Conservation (phyloP, 1,140 invertebrate species). For the Drosophila ambigua region DNA sequence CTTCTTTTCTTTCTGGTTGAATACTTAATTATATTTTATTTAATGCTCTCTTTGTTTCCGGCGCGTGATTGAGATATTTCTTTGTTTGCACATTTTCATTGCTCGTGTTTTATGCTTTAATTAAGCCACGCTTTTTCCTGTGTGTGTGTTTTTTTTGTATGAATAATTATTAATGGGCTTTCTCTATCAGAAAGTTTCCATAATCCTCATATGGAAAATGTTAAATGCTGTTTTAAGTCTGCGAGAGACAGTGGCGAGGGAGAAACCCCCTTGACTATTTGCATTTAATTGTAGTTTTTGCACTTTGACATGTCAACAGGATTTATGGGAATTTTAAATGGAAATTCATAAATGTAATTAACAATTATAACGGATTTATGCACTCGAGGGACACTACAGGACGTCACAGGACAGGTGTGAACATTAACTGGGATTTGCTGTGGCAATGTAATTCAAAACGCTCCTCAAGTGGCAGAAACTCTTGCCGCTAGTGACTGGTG, state of each 20-base stretch:
- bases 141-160: slow-evolving; percentile 6
- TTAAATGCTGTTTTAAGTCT: slow-evolving; percentile 10
- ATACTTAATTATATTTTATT: slow-evolving; percentile 47
- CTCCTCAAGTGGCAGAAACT: slow-evolving; percentile 4
- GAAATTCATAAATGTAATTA: slow-evolving; percentile 34
- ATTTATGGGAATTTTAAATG: slow-evolving; percentile 31
- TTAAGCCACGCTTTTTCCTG: slow-evolving; percentile 34
- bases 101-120: slow-evolving; percentile 30
- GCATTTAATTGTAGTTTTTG: slow-evolving; percentile 60
- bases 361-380: slow-evolving; percentile 48
- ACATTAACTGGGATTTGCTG: slow-evolving; percentile 9
- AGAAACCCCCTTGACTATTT: slow-evolving; percentile 46
- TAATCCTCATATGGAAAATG: slow-evolving; percentile 29
- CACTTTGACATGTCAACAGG: slow-evolving; percentile 34
- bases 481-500: slow-evolving; percentile 7
- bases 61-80: slow-evolving; percentile 11
- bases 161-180: slow-evolving; percentile 30
- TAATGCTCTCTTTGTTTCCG: slow-evolving; percentile 33
- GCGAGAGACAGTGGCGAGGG: not conserved
- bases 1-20: slow-evolving; percentile 5
- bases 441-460: slow-evolving; percentile 11
- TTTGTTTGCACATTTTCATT: slow-evolving; percentile 20
- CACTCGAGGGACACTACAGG: not conserved
- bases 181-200: slow-evolving; percentile 30
- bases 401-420: slow-evolving; percentile 15